Percentiles rank a stretch among this genome's conserved stretches.
These are phyloP conservation scores for Muscicapa comitata DNA, from an alignment of 2,797 vertebrate genomes.

Conservation along the genomic window DNA sequence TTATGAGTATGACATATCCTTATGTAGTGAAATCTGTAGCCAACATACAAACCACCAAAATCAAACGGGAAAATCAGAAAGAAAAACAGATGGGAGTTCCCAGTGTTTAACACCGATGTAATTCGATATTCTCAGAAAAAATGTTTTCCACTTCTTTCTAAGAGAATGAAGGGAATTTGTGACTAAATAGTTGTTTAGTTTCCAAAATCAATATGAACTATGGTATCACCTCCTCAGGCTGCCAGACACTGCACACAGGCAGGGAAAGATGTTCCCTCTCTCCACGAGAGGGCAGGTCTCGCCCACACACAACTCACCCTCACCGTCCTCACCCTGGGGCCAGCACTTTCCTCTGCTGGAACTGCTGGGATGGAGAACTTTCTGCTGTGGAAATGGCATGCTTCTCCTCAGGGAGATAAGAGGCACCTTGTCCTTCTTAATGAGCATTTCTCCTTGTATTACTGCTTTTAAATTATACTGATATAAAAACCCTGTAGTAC, in stretches of 20 bases:
- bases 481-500: background rate
- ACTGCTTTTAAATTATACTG: background rate
- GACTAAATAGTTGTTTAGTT: background rate
- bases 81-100: background rate
- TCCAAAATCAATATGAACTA: background rate
- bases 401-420: background rate
- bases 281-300: constrained; percentile 73
- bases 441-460: background rate
- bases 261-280: constrained; percentile 12
- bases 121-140: background rate
- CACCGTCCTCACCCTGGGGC: background rate
- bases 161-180: background rate
- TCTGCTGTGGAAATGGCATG: background rate
- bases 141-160: background rate
- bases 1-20: background rate
- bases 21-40: background rate
- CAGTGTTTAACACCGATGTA: background rate
- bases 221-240: background rate
- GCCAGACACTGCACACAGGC: background rate
- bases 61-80: background rate
- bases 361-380: background rate
- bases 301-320: background rate
- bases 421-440: background rate
- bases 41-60: background rate
- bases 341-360: background rate